Evolutionary conservation across 2,113 vertebrate genomes (phyloP), one percentile per base, ranked within the genome.

Genomic region (Empidonax traillii): DNA sequence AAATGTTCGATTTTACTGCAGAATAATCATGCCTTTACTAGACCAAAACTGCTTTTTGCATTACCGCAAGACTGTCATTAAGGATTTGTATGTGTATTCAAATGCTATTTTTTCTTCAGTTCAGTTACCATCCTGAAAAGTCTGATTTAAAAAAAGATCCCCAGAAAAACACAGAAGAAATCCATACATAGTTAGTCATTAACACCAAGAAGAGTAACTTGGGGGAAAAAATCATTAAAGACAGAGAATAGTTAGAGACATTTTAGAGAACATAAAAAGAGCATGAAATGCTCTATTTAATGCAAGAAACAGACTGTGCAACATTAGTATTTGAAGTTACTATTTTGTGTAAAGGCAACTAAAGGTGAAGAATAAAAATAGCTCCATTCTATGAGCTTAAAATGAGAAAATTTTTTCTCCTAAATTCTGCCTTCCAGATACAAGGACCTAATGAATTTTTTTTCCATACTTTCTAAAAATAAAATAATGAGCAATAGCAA

Each of bases 71-170:
- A 14, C 20, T 47, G 3, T 51, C 12, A 2, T 28, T 84, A 71
- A 19, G 58, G 18, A 39, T 55, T 53, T 63, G 18, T 22, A 28
- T 43, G 8, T 39, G 2, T 37, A 41, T 44, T 82, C 24, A 33
- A 51, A 21, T 28, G 2, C 8, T 5, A 1, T 20, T 67, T 84
- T 94, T 58, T 5, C 7, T 62, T 78, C 39, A 15, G 10, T 55
- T 81, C 21, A 14, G 12, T 61, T 90, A 16, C 7, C 5, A 25
- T 31, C 14, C 6, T 61, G 24, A 52, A 78, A 94, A 49, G 5
- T 51, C 3, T 39, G 5, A 20, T 20, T 6, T 43, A 51, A 61
- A 72, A 68, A 6, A 1, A 4, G 12, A 6, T 1, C 9, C 5
- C 12, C 24, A 35, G 9, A 6, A 31, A n/a, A 35, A 18, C 0